These are phyloP conservation scores for Polylopha cassiicola DNA, from an alignment of 2,888 invertebrate species.

Conservation along the genomic window DNA sequence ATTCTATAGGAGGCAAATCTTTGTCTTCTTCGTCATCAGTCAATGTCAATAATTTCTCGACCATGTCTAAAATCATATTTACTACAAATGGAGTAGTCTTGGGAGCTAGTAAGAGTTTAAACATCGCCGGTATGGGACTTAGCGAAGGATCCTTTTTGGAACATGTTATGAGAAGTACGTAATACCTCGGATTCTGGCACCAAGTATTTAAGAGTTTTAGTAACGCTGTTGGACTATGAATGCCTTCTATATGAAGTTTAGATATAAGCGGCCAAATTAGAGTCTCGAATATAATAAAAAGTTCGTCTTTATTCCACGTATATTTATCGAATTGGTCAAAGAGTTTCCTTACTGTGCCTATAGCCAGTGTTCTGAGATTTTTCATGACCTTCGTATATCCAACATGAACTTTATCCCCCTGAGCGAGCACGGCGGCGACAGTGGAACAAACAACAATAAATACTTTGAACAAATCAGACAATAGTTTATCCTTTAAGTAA, in stretches of 20 bases:
- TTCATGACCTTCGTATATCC: slow-evolving; percentile 81
- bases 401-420: slow-evolving; percentile 75
- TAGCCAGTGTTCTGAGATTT: slow-evolving; percentile 79
- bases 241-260: slow-evolving; percentile 86
- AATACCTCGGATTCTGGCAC: slow-evolving; percentile 88
- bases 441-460: slow-evolving; percentile 82
- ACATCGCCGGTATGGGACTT: slow-evolving; percentile 81
- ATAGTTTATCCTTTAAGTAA: slow-evolving; percentile 80
- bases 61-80: slow-evolving; percentile 82
- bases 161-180: slow-evolving; percentile 81
- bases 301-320: slow-evolving; percentile 81
- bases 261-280: slow-evolving; percentile 88
- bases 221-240: slow-evolving; percentile 88
- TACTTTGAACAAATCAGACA: slow-evolving; percentile 84
- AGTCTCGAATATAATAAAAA: slow-evolving; percentile 85
- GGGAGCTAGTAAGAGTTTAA: slow-evolving; percentile 82
- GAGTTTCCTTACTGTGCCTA: slow-evolving; percentile 82
- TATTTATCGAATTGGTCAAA: slow-evolving; percentile 89
- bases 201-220: slow-evolving; percentile 88
- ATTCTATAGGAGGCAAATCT: slow-evolving; percentile 53
- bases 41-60: slow-evolving; percentile 84
- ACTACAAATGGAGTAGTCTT: slow-evolving; percentile 82
- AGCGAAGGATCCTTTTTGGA: slow-evolving; percentile 57
- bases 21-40: slow-evolving; percentile 77
- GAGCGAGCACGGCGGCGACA: slow-evolving; percentile 78